phyloP scores from a whole-genome alignment of 2,888 invertebrate species.

The Nemoura dubitans region DNA sequence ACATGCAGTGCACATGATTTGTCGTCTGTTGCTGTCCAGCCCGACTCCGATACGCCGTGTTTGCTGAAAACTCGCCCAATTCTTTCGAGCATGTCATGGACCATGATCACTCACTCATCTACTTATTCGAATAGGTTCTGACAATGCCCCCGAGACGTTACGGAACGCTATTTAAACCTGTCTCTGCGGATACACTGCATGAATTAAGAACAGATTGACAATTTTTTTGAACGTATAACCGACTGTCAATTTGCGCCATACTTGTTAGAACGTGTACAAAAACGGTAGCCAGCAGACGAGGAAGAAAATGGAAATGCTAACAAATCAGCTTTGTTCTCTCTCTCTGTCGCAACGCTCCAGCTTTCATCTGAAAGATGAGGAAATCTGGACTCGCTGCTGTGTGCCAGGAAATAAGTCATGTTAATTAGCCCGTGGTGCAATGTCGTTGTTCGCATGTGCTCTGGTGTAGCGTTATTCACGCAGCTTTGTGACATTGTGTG shows the following conservation, averaged over 20 bases:
- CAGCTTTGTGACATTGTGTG: neutral
- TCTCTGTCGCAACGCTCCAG: neutral
- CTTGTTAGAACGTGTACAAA: neutral
- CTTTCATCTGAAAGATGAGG: neutral
- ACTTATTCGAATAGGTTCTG: too few species aligned
- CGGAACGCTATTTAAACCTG: too few species aligned
- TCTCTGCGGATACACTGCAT: too few species aligned
- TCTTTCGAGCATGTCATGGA: neutral
- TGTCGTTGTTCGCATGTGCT: neutral
- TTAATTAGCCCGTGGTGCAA: neutral
- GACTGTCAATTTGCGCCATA: neutral
- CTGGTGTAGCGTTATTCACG: neutral
- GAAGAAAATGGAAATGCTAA: neutral
- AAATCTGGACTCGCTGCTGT: neutral
- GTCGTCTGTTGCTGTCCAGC: neutral
- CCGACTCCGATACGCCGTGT: neutral
- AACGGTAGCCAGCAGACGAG: neutral
- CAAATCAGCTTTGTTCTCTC: neutral
- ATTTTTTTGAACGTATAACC: neutral
- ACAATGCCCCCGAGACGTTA: too few species aligned
- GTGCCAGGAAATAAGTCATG: neutral
- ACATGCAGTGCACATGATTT: neutral
- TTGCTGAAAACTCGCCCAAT: neutral
- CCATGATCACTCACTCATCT: neutral
- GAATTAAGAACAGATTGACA: neutral